Base-by-base conservation (phyloP, 2,113 vertebrate genomes). In the Sterna hirundo region DNA sequence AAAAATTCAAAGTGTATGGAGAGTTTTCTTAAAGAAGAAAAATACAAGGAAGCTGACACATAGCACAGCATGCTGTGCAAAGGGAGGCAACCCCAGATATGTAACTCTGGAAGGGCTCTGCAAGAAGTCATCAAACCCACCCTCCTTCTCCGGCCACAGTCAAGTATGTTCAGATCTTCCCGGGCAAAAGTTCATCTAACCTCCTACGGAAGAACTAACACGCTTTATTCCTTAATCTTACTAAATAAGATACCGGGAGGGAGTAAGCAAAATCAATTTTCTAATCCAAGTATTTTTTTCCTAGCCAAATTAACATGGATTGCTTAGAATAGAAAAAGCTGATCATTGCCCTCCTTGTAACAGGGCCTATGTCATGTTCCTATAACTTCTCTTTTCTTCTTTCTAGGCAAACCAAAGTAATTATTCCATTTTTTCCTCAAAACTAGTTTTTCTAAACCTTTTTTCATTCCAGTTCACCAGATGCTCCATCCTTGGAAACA, bases 271-370 rank as follows among this genome's bases (percentile, higher is more conserved):
- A 96, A 89, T 60, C 21, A 64, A 10, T 62, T 87, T 89, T 83
- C 62, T 65, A 76, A 91, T 76, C 57, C 64, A 78, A 88, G 68
- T 88, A 64, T n/a, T 88, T 85, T 49, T 85, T 76, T 86, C 44
- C 71, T 86, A 86, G 74, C 19, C 62, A 93, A 90, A 93, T 89
- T 42, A 82, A 78, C 13, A 42, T 7, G 30, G 75, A 69, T 44
- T 91, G 49, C 75, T 94, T 95, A 57, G 82, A 92, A 88, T 79
- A 66, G 90, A 91, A 93, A 83, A 93, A 79, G 46, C 8, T 88
- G 52, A 90, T 78, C 93, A 71, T 15, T 89, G 74, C 52, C 81
- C 87, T 93, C 47, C 66, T 79, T 76, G 11, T 68, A 60, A 47
- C 8, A 78, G 60, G 57, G 60, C 38, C 4, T 34, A n/a, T 9